Conservation (phyloP, 2,797 vertebrate genomes). For the Gouania willdenowi region DNA sequence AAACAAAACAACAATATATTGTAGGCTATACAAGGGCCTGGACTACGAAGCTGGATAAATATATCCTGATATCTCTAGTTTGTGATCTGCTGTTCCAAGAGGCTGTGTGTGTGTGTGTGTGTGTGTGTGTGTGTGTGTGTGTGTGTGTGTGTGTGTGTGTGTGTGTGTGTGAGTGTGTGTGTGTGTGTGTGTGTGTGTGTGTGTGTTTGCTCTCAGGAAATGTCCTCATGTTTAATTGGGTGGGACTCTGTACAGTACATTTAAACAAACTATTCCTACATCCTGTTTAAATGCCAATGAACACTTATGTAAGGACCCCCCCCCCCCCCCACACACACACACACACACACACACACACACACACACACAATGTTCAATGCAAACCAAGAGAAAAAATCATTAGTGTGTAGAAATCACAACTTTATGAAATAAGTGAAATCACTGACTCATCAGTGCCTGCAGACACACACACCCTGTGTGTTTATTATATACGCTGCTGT, state of each 20-base stretch:
- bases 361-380: no score
- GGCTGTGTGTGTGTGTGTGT: slow-evolving; percentile 16
- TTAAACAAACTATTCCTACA: slow-evolving; percentile 88
- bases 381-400: no score
- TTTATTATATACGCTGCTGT: no score
- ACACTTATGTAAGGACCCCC: slow-evolving; percentile 58
- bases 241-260: slow-evolving; percentile 80
- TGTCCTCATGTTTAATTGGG: slow-evolving; percentile 85
- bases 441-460: no score
- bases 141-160: slow-evolving; percentile 16
- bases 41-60: not conserved
- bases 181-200: slow-evolving; percentile 72
- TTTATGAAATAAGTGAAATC: no score
- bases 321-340: not conserved
- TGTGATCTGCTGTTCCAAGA: no score
- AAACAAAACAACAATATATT: slow-evolving; percentile 27
- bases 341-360: no score
- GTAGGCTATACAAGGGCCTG: slow-evolving; percentile 26
- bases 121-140: slow-evolving; percentile 9
- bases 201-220: slow-evolving; percentile 87
- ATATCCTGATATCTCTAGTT: slow-evolving; percentile 10
- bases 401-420: no score
- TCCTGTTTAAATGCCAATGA: slow-evolving; percentile 80
- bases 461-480: no score
- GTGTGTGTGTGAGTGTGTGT: no score